Percentiles rank a stretch among this genome's conserved stretches.
These are phyloP conservation scores for Esox masquinongy DNA, from an alignment of 2,797 vertebrate genomes.

Conservation along the genomic window DNA sequence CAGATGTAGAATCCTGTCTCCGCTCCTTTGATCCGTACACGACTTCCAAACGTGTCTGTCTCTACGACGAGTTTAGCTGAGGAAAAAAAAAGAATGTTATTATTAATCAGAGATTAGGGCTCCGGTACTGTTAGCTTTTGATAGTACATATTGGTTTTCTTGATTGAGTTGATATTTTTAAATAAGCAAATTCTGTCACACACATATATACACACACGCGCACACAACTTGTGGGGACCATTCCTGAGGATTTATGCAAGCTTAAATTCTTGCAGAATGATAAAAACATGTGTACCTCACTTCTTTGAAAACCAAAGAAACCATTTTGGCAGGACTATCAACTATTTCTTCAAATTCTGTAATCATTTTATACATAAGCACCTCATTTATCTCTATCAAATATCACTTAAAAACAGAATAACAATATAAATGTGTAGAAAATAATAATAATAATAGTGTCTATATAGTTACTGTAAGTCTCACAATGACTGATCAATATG, in stretches of 20 bases:
- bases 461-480: not conserved
- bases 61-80: constrained; percentile 91
- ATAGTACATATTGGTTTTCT: constrained; percentile 7
- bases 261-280: constrained; percentile 69
- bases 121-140: not conserved
- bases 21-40: constrained; percentile 89
- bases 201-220: constrained; percentile 20
- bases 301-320: constrained; percentile 62
- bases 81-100: constrained; percentile 25
- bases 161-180: not conserved
- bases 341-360: constrained; percentile 49
- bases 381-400: constrained; percentile 34
- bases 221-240: constrained; percentile 54
- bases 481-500: not conserved
- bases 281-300: constrained; percentile 70
- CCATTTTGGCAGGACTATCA: constrained; percentile 53
- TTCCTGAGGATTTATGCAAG: constrained; percentile 67
- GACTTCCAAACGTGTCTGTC: constrained; percentile 91
- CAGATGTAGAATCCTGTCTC: constrained; percentile 92
- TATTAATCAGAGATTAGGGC: constrained; percentile 8
- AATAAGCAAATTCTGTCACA: constrained; percentile 6
- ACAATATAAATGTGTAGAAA: not conserved
- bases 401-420: constrained; percentile 18
- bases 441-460: not conserved
- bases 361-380: constrained; percentile 46